These are phyloP conservation scores for Pangasius larnaudii DNA, from an alignment of 2,797 vertebrate genomes.

Conservation along the genomic window DNA sequence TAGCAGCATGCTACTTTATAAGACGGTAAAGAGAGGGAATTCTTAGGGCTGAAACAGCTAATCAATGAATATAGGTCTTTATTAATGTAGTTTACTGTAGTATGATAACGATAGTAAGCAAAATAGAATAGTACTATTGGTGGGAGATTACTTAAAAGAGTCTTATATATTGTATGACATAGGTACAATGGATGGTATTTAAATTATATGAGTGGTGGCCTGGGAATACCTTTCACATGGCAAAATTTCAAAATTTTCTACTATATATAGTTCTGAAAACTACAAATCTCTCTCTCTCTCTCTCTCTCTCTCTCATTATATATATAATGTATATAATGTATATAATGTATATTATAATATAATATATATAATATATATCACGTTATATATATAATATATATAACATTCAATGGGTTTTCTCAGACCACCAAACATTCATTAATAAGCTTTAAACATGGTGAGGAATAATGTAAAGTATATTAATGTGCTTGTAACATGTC, in stretches of 20 bases:
- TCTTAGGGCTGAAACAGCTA: slow-evolving; percentile 53
- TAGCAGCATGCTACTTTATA: slow-evolving; percentile 29
- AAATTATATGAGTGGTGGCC: not conserved
- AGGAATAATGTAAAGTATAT: not conserved
- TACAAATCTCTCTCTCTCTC: not conserved
- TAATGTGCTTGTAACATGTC: not conserved
- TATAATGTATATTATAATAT: no score
- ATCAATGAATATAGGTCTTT: slow-evolving; percentile 5
- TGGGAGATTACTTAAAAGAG: not conserved
- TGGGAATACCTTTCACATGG: not conserved
- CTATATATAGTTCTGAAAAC: not conserved
- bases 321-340: no score
- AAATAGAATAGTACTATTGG: not conserved
- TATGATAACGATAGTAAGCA: not conserved
- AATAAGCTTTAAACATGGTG: not conserved
- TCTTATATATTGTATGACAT: not conserved
- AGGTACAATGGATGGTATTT: not conserved
- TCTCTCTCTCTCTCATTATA: no score
- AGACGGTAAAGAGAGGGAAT: slow-evolving; percentile 23
- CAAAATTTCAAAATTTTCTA: not conserved
- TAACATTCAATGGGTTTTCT: not conserved
- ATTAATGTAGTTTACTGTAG: not conserved
- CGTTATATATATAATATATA: no score
- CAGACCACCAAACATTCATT: slow-evolving; percentile 5
- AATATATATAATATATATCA: no score